A percentile compares a stretch with the other conserved stretches of the same genome.
Conservation (phyloP, 2,113 vertebrate genomes). For the Aspidoscelis tigris region DNA sequence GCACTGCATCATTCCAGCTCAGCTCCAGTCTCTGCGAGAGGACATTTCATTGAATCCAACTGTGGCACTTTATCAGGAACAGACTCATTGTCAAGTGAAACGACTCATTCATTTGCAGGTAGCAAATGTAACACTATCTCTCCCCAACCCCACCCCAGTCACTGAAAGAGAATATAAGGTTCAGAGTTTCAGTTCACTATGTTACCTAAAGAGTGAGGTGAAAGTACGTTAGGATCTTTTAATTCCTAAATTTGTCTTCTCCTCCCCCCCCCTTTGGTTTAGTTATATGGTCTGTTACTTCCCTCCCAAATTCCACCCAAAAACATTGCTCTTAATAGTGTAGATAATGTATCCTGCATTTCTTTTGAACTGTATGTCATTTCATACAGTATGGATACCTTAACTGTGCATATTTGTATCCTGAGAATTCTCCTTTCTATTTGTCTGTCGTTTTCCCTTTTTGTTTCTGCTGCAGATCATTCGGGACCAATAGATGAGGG, state of each 20-base stretch:
- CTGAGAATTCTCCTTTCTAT: neutral
- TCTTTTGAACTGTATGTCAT: conserved; percentile 3
- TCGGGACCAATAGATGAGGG: conserved; percentile 84
- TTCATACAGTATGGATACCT: neutral
- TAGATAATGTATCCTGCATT: neutral
- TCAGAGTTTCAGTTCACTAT: neutral
- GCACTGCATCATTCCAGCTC: conserved; percentile 80
- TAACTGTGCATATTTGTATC: conserved; percentile 1
- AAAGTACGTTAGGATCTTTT: conserved; percentile 19
- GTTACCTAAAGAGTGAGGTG: neutral
- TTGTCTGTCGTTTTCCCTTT: conserved; percentile 25
- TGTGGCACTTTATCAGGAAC: conserved; percentile 79
- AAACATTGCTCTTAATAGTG: neutral
- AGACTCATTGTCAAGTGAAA: conserved; percentile 82
- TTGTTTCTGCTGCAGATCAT: conserved; percentile 82
- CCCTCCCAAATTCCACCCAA: neutral
- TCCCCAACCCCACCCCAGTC: neutral
- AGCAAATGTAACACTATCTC: conserved; percentile 48
- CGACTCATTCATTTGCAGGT: conserved; percentile 90
- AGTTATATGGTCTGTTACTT: neutral
- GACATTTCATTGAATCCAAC: conserved; percentile 80
- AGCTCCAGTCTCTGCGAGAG: conserved; percentile 78
- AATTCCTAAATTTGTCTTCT: conserved; percentile 11
- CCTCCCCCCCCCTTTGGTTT: conserved; percentile 19
- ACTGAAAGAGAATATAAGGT: conserved; percentile 9